These are phyloP conservation scores for Dendroctonus ponderosae DNA, from an alignment of 1,140 invertebrate genomes.

Conservation along the genomic window DNA sequence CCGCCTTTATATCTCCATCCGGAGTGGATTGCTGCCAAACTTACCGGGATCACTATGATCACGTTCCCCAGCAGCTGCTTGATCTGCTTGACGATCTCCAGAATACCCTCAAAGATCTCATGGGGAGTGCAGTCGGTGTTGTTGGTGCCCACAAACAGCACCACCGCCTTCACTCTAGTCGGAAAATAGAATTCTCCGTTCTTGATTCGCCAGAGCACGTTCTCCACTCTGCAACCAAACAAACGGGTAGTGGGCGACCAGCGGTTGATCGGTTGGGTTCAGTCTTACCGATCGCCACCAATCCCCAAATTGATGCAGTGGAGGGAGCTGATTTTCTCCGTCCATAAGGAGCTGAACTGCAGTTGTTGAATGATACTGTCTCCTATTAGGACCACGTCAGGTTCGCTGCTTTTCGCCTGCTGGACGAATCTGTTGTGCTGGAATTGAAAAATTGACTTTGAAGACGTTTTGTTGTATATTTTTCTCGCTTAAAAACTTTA, in stretches of 20 bases:
- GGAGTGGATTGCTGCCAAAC: conserved; percentile 26
- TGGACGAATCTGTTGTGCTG: conserved; percentile 65
- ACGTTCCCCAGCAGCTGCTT: conserved; percentile 58
- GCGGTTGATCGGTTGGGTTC: background rate
- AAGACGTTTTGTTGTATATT: too few relatives aligned
- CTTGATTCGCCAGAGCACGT: conserved; percentile 70
- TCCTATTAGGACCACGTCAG: conserved; percentile 71
- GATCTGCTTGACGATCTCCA: conserved; percentile 60
- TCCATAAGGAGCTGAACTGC: conserved; percentile 63
- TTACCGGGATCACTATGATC: conserved; percentile 64
- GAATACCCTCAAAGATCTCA: conserved; percentile 65
- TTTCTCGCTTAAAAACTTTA: too few relatives aligned
- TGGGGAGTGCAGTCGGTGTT: conserved; percentile 64
- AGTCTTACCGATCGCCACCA: conserved; percentile 60
- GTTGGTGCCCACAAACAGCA: conserved; percentile 70
- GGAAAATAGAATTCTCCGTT: conserved; percentile 69
- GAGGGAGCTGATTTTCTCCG: conserved; percentile 56
- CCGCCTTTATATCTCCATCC: too few relatives aligned
- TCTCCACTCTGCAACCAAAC: conserved; percentile 55
- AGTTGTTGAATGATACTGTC: conserved; percentile 68
- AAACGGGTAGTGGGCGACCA: background rate
- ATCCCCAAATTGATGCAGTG: conserved; percentile 75
- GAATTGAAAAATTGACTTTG: conserved; percentile 32
- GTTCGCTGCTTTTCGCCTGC: conserved; percentile 64
- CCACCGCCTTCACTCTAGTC: conserved; percentile 67